A percentile compares a stretch with the other conserved stretches of the same genome.
Evolutionary conservation across 2,888 invertebrate species (phyloP).

Genomic region (Chrysopilus asiliformis): DNA sequence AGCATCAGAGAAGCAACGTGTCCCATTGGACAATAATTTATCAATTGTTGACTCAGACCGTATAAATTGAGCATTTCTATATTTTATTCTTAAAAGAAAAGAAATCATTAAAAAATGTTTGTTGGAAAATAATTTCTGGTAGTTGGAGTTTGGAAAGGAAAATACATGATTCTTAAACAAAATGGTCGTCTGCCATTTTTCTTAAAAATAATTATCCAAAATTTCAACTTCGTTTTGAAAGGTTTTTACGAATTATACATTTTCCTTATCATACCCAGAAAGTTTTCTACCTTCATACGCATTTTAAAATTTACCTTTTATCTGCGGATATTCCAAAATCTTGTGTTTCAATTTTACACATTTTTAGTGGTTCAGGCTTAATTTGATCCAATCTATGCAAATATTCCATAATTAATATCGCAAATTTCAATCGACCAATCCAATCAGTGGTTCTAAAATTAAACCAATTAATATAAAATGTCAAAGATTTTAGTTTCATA

Average conservation of each 20-base stretch:
- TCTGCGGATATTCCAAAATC: slow-evolving; percentile 30
- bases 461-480: neutral
- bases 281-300: too few species aligned
- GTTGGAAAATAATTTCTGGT: too few species aligned
- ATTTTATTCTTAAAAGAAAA: slow-evolving; percentile 28
- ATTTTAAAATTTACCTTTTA: slow-evolving; percentile 21
- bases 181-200: too few species aligned
- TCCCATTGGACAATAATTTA: slow-evolving; percentile 26
- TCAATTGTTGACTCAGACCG: slow-evolving; percentile 29
- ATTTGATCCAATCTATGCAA: slow-evolving; percentile 30
- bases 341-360: slow-evolving; percentile 29
- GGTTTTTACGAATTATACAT: too few species aligned
- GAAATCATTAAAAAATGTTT: too few species aligned
- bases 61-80: slow-evolving; percentile 28
- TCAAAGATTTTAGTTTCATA: too few species aligned
- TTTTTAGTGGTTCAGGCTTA: slow-evolving; percentile 31
- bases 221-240: too few species aligned
- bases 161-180: too few species aligned
- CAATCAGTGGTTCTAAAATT: slow-evolving; percentile 25
- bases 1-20: slow-evolving; percentile 21
- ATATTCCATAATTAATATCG: slow-evolving; percentile 30
- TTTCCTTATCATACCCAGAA: too few species aligned
- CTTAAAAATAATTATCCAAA: too few species aligned
- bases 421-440: slow-evolving; percentile 27
- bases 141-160: too few species aligned